Base-by-base conservation (phyloP, 2,113 vertebrate species). In the Oncorhynchus nerka region DNA sequence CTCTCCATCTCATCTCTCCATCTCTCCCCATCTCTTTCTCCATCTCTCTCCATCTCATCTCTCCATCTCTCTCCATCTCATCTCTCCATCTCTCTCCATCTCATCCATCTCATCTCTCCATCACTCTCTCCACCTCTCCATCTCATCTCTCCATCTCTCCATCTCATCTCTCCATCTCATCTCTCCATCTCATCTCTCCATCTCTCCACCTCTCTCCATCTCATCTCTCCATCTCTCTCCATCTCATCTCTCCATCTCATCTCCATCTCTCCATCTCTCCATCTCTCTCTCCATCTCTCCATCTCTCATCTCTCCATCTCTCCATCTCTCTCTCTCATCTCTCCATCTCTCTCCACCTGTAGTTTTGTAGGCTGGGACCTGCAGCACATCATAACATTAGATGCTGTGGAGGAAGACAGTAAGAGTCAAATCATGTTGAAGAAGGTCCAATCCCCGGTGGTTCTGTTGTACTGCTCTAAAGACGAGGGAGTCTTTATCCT, bases 361-460 rank as follows among this genome's bases (percentile, higher is more conserved):
- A 92, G 97, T 85, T 99, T 99, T 75, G 97, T 99, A 83, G 97
- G 97, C 82, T 99, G 98, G 98, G 97, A 99, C 87, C 95, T 99
- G 93, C 96, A 99, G 92, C 96, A 96, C 0, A 74, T 96, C 82
- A 96, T 99, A 87, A 89, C 90, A 1, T 90, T 99, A 0, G 98
- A 99, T 70, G 96, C 97, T 0, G 94, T 97, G 80, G 95, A 97
- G 7, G 96, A 96, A 64, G 97, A 98, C 78, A 95, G 94, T 51
- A 94, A 94, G 78, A 95, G 95, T 0, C 96, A 97, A 81, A 96
- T 97, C 85, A 97, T 98, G 93, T 87, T 99, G 76, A 99, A 99
- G 93, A 99, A 97, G 88, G 96, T 99, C 76, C 97, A 98, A 87
- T 98, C 97, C 0, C 97, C 96, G 0, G 96, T 99, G 85, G 96